These are phyloP conservation scores for Poeciliopsis retropinna DNA, from an alignment of 2,113 vertebrate genomes.

Conservation along the genomic window DNA sequence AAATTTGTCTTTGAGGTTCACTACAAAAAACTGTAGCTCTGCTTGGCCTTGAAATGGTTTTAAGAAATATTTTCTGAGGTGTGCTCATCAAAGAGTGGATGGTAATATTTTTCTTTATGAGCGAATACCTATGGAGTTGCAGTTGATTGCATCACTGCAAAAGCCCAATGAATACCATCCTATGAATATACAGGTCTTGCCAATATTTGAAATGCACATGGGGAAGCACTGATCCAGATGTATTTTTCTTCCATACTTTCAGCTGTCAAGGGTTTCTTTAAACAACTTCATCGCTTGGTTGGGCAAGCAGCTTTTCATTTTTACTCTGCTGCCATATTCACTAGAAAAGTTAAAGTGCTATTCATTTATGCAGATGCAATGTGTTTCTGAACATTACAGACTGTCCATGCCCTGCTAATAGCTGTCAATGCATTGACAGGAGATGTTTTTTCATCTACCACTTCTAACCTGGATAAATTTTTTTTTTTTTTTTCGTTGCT, in stretches of 20 bases:
- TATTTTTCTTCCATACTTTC: not conserved
- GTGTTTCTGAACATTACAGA: constrained; percentile 11
- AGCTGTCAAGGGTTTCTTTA: constrained; percentile 1
- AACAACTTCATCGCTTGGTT: not conserved
- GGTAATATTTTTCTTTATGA: constrained; percentile 11
- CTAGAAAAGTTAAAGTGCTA: not conserved
- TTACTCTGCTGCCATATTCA: not conserved
- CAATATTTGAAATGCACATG: constrained; percentile 19
- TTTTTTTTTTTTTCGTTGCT: not conserved
- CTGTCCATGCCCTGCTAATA: not conserved
- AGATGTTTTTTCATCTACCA: not conserved
- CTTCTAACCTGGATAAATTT: constrained; percentile 6
- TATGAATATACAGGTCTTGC: constrained; percentile 20
- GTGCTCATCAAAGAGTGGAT: not conserved
- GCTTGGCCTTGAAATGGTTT: constrained; percentile 16
- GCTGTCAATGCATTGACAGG: not conserved
- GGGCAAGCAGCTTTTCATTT: not conserved
- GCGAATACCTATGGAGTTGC: constrained; percentile 54
- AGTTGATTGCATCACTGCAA: constrained; percentile 49
- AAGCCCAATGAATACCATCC: not conserved
- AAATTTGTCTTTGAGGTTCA: not conserved
- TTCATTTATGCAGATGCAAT: not conserved
- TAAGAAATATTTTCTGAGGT: constrained; percentile 22
- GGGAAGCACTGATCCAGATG: constrained; percentile 7
- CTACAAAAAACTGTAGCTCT: not conserved